Evolutionary conservation across 2,797 vertebrate genomes (phyloP).

Genomic region (Tenualosa thibaudeaui): DNA sequence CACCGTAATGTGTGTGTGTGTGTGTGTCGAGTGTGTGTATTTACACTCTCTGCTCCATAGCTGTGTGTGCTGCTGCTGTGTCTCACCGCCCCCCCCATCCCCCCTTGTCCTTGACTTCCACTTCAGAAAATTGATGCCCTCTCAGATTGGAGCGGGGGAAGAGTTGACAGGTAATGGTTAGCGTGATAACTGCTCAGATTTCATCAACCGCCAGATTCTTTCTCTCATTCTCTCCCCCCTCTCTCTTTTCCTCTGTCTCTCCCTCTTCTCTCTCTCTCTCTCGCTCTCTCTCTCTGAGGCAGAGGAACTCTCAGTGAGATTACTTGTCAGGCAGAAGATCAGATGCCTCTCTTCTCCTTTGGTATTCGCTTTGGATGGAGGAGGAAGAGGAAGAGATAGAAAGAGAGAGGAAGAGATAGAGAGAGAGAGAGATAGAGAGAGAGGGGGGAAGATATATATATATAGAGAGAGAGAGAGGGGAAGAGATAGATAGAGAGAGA

Average conservation of each 20-base stretch:
- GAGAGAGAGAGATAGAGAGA: too few species aligned
- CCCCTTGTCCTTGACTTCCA: constrained; percentile 88
- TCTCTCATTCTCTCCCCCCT: constrained; percentile 20
- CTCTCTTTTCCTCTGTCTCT: constrained; percentile 71
- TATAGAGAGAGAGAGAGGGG: too few species aligned
- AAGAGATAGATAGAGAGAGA: neutral
- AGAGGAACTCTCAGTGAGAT: constrained; percentile 87
- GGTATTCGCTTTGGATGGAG: constrained; percentile 38
- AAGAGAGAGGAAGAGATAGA: neutral
- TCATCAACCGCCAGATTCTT: constrained; percentile 69
- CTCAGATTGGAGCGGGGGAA: constrained; percentile 86
- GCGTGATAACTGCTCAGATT: constrained; percentile 90
- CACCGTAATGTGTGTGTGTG: neutral
- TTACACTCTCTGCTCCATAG: constrained; percentile 11
- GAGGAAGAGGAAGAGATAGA: constrained; percentile 43
- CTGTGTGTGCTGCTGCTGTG: neutral
- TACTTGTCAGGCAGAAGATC: constrained; percentile 87
- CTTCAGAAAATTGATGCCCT: constrained; percentile 92
- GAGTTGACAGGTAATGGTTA: constrained; percentile 91
- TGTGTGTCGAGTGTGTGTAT: neutral
- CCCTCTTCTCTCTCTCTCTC: constrained; percentile 68
- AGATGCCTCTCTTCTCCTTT: constrained; percentile 66
- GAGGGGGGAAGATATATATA: too few species aligned
- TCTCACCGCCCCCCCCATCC: neutral
- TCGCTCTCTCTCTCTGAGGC: constrained; percentile 79